Evolutionary conservation across 2,888 invertebrate species (phyloP).

Genomic region (Cheilosia pagana): DNA sequence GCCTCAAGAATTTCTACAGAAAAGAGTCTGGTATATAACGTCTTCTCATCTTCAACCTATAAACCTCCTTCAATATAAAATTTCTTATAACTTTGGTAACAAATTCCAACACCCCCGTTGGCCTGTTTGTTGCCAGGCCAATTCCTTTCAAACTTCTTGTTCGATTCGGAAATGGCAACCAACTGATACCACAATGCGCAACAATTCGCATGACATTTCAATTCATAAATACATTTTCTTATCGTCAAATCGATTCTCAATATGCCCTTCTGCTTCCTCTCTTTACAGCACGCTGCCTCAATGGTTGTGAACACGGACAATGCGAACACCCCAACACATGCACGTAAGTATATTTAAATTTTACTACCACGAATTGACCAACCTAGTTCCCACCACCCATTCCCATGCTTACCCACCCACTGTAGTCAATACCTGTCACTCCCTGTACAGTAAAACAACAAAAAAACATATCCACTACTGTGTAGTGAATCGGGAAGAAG

Average conservation of each 20-base stretch:
- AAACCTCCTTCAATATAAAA: too few species aligned
- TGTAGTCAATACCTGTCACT: conserved; percentile 8
- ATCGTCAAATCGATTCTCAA: conserved; percentile 22
- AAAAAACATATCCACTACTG: conserved; percentile 14
- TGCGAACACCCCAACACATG: conserved; percentile 97
- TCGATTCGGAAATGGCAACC: background rate
- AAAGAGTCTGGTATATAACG: background rate
- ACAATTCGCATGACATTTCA: conserved; percentile 37
- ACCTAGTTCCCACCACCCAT: conserved; percentile 69
- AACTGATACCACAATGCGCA: background rate
- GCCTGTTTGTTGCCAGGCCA: background rate
- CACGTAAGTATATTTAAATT: conserved; percentile 90
- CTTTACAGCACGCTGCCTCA: conserved; percentile 95
- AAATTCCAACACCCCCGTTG: background rate
- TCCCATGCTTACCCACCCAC: conserved; percentile 34
- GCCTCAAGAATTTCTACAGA: too few species aligned
- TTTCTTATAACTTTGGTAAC: too few species aligned
- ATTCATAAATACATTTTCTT: conserved; percentile 64
- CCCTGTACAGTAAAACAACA: background rate
- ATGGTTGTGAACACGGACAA: conserved; percentile 97
- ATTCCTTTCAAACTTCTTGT: background rate
- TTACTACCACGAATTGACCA: conserved; percentile 69
- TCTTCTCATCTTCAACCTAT: background rate
- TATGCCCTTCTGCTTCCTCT: conserved; percentile 83
- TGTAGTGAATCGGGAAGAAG: background rate